Base-by-base conservation (phyloP, 2,888 invertebrate genomes). In the Mythimna albipuncta region DNA sequence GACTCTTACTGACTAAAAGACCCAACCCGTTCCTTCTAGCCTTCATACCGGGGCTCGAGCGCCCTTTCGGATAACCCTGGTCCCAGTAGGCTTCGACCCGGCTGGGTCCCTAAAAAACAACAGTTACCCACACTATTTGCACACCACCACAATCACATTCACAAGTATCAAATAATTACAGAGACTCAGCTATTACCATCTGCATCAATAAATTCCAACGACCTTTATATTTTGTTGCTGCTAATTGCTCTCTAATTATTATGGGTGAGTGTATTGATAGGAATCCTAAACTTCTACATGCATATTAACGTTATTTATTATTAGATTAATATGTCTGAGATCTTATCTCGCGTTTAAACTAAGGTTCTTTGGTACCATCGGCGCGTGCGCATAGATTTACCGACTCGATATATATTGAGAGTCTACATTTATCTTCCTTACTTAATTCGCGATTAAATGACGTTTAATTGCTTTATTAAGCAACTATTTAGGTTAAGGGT, bases 281-380 rank as follows among this genome's bases (percentile, higher is more conserved):
- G 65, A 75, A 88, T 85, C 84, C 82, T 81, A 73, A 81, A 85
- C 86, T 85, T 85, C 82, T 86, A 88, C 90, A 83, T 86, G 85
- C 80, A 87, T 89, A 87, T 87, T 89, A 88, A 77, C 76, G 84
- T 88, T 89, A 89, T 89, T 89, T 91, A 90, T 91, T 87, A 88
- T 85, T 81, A 85, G 81, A 89, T 89, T 88, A 89, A 89, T 89
- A 88, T 85, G 87, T 89, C 84, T 79, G 68, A 87, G 91, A 91
- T 91, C 65, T 86, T 89, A 91, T 91, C 91, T 63, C 2, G 69
- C 75, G 66, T 66, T 77, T 72, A 68, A 68, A 82, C 82, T 81
- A 86, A 85, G 85, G 83, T 78, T 79, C 82, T 83, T 81, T 65
- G 61, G 78, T 78, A 81, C 80, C 72, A 77, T 79, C 77, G 81